Conservation (phyloP, 2,113 vertebrate genomes). For the Oceanodroma tethys region DNA sequence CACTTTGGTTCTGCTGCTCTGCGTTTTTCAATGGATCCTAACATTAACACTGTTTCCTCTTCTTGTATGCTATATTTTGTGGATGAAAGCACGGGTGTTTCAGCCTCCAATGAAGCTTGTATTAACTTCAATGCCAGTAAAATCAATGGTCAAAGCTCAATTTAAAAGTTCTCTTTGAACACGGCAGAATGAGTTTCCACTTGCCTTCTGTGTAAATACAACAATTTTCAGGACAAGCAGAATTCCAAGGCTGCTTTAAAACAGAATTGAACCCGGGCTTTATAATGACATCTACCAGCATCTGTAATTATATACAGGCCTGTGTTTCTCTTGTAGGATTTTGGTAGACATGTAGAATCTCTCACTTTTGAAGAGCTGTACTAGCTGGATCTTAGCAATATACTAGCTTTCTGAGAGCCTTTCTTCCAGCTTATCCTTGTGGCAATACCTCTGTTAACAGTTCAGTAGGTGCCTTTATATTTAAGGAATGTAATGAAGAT, state of each 20-base stretch:
- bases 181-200: neutral
- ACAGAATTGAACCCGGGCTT: neutral
- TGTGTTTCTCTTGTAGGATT: neutral
- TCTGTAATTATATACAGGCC: neutral
- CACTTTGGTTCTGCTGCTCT: neutral
- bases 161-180: neutral
- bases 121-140: neutral
- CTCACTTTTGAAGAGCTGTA: neutral
- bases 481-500: neutral
- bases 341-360: neutral
- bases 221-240: neutral
- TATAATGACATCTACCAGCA: neutral
- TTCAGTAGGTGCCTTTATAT: neutral
- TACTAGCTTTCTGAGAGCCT: neutral
- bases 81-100: neutral
- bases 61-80: rapidly evolving
- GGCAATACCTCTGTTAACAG: neutral
- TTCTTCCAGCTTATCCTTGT: neutral
- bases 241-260: neutral
- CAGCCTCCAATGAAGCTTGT: neutral
- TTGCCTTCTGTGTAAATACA: neutral
- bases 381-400: neutral
- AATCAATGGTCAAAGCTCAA: neutral
- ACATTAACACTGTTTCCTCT: neutral
- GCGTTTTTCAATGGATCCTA: rapidly evolving